Evolutionary conservation across 92 coral and sea anemone genomes (phyloP).

Genomic region (Siderastrea siderea): DNA sequence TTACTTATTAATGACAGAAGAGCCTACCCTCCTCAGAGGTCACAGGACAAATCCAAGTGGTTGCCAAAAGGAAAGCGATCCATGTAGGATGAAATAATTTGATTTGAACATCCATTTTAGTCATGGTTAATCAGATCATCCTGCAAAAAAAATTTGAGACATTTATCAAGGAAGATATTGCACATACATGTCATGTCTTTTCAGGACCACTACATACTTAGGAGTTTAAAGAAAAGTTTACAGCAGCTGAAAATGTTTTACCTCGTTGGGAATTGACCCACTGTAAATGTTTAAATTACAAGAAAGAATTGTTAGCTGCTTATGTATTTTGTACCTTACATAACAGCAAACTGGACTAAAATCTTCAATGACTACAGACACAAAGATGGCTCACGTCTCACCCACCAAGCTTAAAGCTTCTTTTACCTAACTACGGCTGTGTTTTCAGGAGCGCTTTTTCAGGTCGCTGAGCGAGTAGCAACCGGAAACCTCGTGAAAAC

Average conservation of each 20-base stretch:
- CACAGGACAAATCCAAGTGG: not conserved
- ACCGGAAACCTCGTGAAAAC: too few species aligned
- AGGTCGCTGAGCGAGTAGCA: too few species aligned
- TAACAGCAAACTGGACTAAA: too few species aligned
- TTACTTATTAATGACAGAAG: not conserved
- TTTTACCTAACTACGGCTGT: too few species aligned
- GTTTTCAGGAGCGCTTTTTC: too few species aligned
- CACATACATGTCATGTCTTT: not conserved
- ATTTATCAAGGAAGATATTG: not conserved
- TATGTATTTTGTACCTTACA: too few species aligned
- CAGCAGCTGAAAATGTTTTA: not conserved
- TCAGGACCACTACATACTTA: not conserved
- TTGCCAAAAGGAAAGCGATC: not conserved
- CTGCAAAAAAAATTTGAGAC: not conserved
- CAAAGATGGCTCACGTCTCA: too few species aligned
- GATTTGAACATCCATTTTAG: not conserved
- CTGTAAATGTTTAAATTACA: too few species aligned
- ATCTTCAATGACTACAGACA: too few species aligned
- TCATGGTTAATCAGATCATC: not conserved
- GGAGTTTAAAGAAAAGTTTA: not conserved
- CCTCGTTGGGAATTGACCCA: not conserved
- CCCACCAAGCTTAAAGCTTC: too few species aligned
- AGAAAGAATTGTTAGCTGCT: too few species aligned
- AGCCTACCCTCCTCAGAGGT: constrained; percentile 18
- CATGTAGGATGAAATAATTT: not conserved